These are phyloP conservation scores for Ciconia boyciana DNA, from an alignment of 2,113 vertebrate species.

Conservation along the genomic window DNA sequence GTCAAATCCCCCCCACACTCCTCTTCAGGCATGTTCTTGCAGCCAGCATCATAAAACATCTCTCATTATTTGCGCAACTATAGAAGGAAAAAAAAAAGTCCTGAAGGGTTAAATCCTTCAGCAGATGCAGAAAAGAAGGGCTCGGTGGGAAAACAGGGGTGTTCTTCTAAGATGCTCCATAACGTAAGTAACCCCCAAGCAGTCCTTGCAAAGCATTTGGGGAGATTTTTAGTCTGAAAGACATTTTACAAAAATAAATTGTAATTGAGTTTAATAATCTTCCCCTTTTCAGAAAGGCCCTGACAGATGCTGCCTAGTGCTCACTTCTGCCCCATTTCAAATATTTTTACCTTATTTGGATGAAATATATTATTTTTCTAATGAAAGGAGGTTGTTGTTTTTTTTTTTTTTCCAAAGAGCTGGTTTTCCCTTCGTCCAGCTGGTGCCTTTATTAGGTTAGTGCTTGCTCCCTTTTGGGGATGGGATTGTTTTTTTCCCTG, in stretches of 20 bases:
- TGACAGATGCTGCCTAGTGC: slow-evolving; percentile 73
- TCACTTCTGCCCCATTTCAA: slow-evolving; percentile 81
- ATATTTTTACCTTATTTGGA: slow-evolving; percentile 90
- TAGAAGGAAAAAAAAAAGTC: background rate
- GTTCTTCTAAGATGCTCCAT: background rate
- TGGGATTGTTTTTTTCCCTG: slow-evolving; percentile 70
- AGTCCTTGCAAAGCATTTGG: background rate
- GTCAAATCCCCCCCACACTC: background rate
- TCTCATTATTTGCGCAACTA: background rate
- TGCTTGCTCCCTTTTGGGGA: slow-evolving; percentile 72
- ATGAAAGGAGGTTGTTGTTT: slow-evolving; percentile 69
- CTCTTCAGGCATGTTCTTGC: background rate
- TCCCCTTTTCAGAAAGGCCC: slow-evolving; percentile 72
- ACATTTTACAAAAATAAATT: slow-evolving; percentile 70
- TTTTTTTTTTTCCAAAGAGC: slow-evolving; percentile 64
- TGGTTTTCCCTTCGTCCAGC: slow-evolving; percentile 71
- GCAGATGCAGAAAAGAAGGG: background rate
- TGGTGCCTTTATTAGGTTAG: slow-evolving; percentile 81
- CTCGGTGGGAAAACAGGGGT: background rate
- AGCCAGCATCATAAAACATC: background rate
- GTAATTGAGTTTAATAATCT: slow-evolving; percentile 73
- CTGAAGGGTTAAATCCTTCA: background rate
- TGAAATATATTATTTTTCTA: slow-evolving; percentile 87
- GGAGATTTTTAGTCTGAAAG: slow-evolving; percentile 55
- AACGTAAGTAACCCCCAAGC: background rate